Evolutionary conservation across 2,888 invertebrate genomes (phyloP).

Genomic region (Andrena camellia): DNA sequence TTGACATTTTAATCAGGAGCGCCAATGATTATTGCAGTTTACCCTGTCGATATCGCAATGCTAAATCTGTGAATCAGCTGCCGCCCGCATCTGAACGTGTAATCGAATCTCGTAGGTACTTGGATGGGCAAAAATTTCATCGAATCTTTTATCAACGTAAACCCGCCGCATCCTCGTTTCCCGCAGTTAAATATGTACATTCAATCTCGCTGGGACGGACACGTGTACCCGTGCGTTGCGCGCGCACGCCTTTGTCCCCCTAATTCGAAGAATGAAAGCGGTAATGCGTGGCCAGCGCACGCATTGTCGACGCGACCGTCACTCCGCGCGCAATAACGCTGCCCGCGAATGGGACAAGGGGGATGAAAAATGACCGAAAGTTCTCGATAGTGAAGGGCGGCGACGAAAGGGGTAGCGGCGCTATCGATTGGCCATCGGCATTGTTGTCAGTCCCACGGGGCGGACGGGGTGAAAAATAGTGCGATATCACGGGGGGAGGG

Average conservation of each 20-base stretch:
- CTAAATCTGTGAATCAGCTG: neutral
- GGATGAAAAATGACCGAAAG: conserved; percentile 77
- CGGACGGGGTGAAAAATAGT: conserved; percentile 72
- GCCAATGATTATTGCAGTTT: too few species aligned
- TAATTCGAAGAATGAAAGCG: conserved; percentile 75
- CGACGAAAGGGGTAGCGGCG: conserved; percentile 59
- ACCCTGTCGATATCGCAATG: too few species aligned
- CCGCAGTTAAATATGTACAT: conserved; percentile 25
- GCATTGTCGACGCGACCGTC: conserved; percentile 67
- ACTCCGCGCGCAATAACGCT: conserved; percentile 68
- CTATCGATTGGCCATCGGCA: conserved; percentile 77
- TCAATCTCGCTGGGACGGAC: conserved; percentile 13
- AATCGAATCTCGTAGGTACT: conserved; percentile 1
- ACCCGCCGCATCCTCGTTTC: conserved; percentile 4
- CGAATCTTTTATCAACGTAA: conserved; percentile 35
- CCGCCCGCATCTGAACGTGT: neutral
- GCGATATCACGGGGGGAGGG: conserved; percentile 70
- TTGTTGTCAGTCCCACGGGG: conserved; percentile 71
- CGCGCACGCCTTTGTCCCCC: conserved; percentile 43
- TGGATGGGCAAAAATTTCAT: conserved; percentile 7
- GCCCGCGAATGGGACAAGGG: conserved; percentile 62
- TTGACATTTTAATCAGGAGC: too few species aligned
- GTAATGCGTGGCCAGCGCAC: conserved; percentile 64
- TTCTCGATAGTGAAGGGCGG: conserved; percentile 63
- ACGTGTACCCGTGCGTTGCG: neutral